Conservation (phyloP, 2,113 vertebrate species). For the Nyctibius bracteatus region DNA sequence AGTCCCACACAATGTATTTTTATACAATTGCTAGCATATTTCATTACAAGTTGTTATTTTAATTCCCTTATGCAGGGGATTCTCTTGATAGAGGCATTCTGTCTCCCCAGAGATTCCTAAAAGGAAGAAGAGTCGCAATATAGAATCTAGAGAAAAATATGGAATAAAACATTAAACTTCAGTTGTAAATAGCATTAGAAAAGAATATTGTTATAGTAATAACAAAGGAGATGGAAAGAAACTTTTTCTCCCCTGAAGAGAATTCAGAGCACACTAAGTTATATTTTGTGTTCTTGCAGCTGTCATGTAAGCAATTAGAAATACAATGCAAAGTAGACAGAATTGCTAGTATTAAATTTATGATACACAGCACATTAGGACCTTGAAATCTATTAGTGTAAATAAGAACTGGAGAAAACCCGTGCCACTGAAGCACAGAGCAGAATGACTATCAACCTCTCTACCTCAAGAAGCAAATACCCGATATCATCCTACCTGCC, state of each 20-base stretch:
- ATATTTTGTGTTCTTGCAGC: constrained; percentile 6
- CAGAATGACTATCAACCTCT: background rate
- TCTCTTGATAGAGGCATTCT: constrained; percentile 52
- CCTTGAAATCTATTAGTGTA: background rate
- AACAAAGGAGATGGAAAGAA: constrained; percentile 13
- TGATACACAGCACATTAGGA: background rate
- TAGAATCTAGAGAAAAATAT: background rate
- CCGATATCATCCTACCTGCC: background rate
- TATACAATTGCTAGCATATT: constrained; percentile 61
- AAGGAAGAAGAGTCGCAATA: background rate
- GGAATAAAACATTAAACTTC: constrained; percentile 14
- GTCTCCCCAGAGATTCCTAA: constrained; percentile 13
- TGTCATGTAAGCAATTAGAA: constrained; percentile 22
- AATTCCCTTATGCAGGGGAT: constrained; percentile 17
- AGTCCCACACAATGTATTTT: constrained; percentile 56
- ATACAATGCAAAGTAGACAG: background rate
- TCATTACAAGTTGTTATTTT: constrained; percentile 47
- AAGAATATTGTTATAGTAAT: background rate
- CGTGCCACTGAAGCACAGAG: background rate
- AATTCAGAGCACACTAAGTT: background rate
- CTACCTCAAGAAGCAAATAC: background rate
- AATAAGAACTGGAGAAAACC: background rate
- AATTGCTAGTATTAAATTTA: background rate
- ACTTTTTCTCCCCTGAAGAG: background rate
- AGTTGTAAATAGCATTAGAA: constrained; percentile 12